Conservation (phyloP, 2,113 vertebrate genomes). For the Neopipo cinnamomea region DNA sequence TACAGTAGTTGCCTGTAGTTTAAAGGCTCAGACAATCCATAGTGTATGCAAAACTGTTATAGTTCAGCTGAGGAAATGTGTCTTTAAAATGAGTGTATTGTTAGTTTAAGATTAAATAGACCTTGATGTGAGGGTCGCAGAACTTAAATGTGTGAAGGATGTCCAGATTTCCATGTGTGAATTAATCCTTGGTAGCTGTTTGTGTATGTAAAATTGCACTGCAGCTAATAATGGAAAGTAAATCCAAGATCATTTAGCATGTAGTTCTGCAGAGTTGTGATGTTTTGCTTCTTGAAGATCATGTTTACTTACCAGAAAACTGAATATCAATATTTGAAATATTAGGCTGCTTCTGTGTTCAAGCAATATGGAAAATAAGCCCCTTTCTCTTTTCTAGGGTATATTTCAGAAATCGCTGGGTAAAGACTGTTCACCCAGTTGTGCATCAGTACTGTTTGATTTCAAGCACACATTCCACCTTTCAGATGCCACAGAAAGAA, state of each 20-base stretch:
- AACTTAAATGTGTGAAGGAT: not conserved
- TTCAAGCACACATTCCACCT: constrained; percentile 92
- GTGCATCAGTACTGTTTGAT: constrained; percentile 99
- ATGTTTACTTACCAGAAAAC: not conserved
- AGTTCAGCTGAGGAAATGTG: not conserved
- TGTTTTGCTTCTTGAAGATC: not conserved
- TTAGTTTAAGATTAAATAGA: not conserved
- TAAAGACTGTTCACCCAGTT: constrained; percentile 96
- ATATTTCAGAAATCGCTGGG: constrained; percentile 99
- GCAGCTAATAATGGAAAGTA: not conserved
- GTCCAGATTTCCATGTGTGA: not conserved
- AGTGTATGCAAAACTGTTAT: not conserved
- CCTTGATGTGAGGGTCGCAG: not conserved
- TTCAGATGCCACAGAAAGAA: constrained; percentile 97
- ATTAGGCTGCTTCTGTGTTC: not conserved
- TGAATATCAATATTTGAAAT: not conserved
- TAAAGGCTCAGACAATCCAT: not conserved
- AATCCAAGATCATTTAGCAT: not conserved
- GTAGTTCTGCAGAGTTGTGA: not conserved
- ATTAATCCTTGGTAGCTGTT: not conserved
- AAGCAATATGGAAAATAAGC: constrained; percentile 19
- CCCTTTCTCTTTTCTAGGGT: constrained; percentile 81
- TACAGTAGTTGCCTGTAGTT: not conserved
- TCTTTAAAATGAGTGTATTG: not conserved
- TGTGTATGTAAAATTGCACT: not conserved